Percentiles rank a stretch among this genome's conserved stretches.
Evolutionary conservation across 2,888 invertebrate genomes (phyloP).

Genomic region (Archips xylosteana): DNA sequence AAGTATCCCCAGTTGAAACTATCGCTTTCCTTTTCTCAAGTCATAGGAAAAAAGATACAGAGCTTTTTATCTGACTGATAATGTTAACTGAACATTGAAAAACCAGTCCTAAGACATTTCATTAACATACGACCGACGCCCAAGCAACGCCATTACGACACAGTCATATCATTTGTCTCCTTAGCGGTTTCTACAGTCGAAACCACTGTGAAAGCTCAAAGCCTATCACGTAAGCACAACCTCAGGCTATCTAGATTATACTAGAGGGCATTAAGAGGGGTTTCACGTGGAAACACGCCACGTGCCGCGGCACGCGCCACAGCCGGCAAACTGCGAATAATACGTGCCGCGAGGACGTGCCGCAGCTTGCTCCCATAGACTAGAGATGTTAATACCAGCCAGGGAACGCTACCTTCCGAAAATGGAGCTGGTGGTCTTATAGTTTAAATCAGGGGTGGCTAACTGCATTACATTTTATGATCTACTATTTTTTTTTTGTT

Average conservation of each 20-base stretch:
- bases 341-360: conserved; percentile 13
- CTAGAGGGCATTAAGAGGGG: neutral
- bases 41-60: no score
- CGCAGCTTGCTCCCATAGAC: neutral
- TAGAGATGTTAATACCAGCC: neutral
- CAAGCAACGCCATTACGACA: no score
- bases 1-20: no score
- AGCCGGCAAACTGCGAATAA: conserved; percentile 14
- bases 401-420: neutral
- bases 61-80: no score
- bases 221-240: neutral
- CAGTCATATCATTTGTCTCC: no score
- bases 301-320: conserved; percentile 6
- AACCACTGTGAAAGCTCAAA: neutral
- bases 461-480: no score
- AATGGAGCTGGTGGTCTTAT: neutral
- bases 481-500: no score
- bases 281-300: neutral
- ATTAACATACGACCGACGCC: no score
- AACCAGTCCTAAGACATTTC: no score
- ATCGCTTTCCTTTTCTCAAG: no score
- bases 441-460: no score
- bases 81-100: no score
- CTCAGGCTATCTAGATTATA: neutral
- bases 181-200: neutral